A percentile compares a stretch with the other conserved stretches of the same genome.
Evolutionary conservation across 2,888 invertebrate species (phyloP).

Genomic region (Acanthoscelides obtectus): DNA sequence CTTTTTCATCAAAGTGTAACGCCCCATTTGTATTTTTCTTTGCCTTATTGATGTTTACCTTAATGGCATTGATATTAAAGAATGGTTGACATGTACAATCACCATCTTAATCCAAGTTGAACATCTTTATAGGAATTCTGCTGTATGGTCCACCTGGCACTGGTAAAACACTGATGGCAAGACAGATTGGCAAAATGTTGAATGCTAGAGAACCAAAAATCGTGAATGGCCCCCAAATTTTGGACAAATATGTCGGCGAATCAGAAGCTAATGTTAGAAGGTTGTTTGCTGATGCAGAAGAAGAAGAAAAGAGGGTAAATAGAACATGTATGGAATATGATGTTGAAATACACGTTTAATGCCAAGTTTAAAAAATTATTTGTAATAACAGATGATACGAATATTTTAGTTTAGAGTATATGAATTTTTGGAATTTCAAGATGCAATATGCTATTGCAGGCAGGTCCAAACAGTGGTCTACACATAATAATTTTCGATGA

Average conservation of each 20-base stretch:
- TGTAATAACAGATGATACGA: too few species aligned
- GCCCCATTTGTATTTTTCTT: background rate
- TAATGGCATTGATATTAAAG: background rate
- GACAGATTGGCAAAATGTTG: conserved; percentile 98
- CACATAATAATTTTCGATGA: conserved; percentile 99
- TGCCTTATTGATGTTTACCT: background rate
- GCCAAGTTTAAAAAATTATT: too few species aligned
- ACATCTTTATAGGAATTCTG: conserved; percentile 51
- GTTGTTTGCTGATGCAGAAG: conserved; percentile 97
- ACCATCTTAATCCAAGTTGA: background rate
- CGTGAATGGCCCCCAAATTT: conserved; percentile 97
- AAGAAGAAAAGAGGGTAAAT: conserved; percentile 88
- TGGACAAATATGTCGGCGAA: conserved; percentile 99
- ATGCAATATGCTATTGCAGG: too few species aligned
- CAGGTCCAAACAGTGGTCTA: conserved; percentile 91
- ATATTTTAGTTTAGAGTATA: too few species aligned
- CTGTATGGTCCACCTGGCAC: conserved; percentile 98
- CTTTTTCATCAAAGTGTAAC: too few species aligned
- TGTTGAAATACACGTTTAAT: too few species aligned
- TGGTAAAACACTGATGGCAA: conserved; percentile 98
- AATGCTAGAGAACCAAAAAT: conserved; percentile 99
- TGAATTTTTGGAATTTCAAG: too few species aligned
- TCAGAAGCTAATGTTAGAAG: conserved; percentile 96
- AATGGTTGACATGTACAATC: conserved; percentile 54
- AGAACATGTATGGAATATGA: too few species aligned